Base-by-base conservation (phyloP, 2,888 invertebrate genomes). In the Acanthosepion pharaonis region DNA sequence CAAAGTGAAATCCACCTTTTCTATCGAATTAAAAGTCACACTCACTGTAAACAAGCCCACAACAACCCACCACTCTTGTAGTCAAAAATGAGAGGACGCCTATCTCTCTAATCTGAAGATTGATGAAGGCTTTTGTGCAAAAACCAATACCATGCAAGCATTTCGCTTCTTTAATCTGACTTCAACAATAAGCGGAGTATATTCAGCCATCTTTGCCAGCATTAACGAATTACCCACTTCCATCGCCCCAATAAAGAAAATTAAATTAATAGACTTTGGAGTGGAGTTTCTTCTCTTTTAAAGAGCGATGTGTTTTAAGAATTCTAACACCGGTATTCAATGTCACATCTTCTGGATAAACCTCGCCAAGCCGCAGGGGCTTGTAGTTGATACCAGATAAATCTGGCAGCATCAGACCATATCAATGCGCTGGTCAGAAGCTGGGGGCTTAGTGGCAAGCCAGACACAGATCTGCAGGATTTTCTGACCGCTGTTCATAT, bases 301-400 rank as follows among this genome's bases (percentile, higher is more conserved):
- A 78, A 78, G 33, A 78, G 78, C 9, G 78, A 33, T 33, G 78
- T 5, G n/a, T 78, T 78, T 78, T n/a, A 78, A 78, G 78, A 78
- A 78, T 78, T 23, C 64, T 64, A 64, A 64, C 64, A 64, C 64
- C 64, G 64, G 64, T 64, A 64, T 64, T 78, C 78, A 78, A 78
- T 78, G 78, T 78, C 78, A 78, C 78, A 78, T 78, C n/a, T 78
- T n/a, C n/a, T 33, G 78, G 78, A 78, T 78, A 78, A 78, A 78
- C n/a, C 78, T n/a, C 11, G n/a, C 78, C 78, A 78, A 78, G 78
- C 78, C 78, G 78, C 78, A n/a, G n/a, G 78, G 78, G 78, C 78
- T 78, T 78, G n/a, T 78, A 78, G 78, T 78, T 78, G 78, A 78
- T 78, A n/a, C 78, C n/a, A n/a, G 33, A 78, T 78, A 78, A 78